Evolutionary conservation across 2,797 vertebrate genomes (phyloP), one percentile per base, ranked within the genome.

Genomic region (Hylomyscus alleni): DNA sequence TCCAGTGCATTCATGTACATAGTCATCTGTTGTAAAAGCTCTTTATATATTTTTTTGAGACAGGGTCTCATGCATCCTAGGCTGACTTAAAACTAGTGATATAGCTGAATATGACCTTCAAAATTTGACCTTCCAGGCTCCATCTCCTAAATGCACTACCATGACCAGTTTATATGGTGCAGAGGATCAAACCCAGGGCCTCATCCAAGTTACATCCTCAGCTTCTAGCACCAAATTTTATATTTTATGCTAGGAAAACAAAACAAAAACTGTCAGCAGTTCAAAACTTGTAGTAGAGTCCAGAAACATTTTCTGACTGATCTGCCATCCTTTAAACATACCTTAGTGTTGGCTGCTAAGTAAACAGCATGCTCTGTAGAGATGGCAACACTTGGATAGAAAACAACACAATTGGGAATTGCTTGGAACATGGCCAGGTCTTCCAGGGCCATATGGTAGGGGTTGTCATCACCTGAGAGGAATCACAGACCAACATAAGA

Each of bases 401-500:
- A 99, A 96, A 99, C 96, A 0, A 99, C 99, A 94, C 99, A 99
- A 77, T 98, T 99, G 58, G 99, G 99, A 97, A 99, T 97, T 12
- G 99, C 98, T 34, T 99, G 98, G 98, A 99, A 99, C 99, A 99
- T 99, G 84, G 99, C 99, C 80, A 99, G 96, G 97, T 99, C 99
- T 92, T 99, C 99, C 47, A 99, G 97, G 58, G 99, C 99, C 99
- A 99, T 99, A 98, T 99, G 99, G 83, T 99, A 99, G 17, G 99
- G 99, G 4, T 99, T 99, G 5, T 99, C 99, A 96, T 99, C 99
- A 96, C 99, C 99, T 99, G 94, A 67, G 47, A 91, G 81, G 96
- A 97, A 83, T 15, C 88, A 92, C 0, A 37, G 24, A 12, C 14
- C 91, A 77, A 95, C 11, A 65, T 73, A 77, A 52, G 50, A 9